Evolutionary conservation across 1,140 invertebrate species (phyloP).

Genomic region (Heliconius nattereri): DNA sequence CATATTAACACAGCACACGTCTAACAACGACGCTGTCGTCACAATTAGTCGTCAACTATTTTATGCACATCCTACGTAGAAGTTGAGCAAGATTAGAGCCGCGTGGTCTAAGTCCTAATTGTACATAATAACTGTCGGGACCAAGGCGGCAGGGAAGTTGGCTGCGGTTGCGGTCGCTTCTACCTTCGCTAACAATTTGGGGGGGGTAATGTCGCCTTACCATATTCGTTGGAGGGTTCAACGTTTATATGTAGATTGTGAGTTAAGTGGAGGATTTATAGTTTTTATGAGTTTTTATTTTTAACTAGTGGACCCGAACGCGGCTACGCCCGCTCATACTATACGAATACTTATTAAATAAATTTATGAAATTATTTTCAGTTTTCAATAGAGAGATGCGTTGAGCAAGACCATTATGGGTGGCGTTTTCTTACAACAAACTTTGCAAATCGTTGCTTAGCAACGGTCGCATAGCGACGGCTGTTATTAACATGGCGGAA

Average conservation of each 20-base stretch:
- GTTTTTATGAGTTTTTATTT: background rate
- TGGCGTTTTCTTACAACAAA: too few relatives aligned
- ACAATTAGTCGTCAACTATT: conserved; percentile 60
- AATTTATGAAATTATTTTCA: too few relatives aligned
- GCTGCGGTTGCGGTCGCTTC: conserved; percentile 59
- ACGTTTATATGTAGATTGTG: background rate
- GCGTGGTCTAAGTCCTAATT: conserved; percentile 69
- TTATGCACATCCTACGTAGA: conserved; percentile 50
- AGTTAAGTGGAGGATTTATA: background rate
- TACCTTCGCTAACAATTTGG: conserved; percentile 67
- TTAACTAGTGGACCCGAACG: too few relatives aligned
- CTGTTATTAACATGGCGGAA: too few relatives aligned
- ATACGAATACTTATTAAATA: too few relatives aligned
- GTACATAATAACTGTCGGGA: conserved; percentile 70
- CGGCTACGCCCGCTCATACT: too few relatives aligned
- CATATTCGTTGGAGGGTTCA: conserved; percentile 11
- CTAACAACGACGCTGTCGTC: conserved; percentile 8
- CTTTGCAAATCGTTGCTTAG: too few relatives aligned
- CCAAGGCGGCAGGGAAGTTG: conserved; percentile 61
- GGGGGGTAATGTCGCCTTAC: conserved; percentile 61
- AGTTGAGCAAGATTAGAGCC: conserved; percentile 68
- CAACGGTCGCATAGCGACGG: too few relatives aligned
- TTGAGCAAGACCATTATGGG: too few relatives aligned
- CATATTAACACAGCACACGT: background rate
- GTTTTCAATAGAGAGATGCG: too few relatives aligned